These are phyloP conservation scores for Epizoanthus ramosus DNA, from an alignment of 92 coral and sea anemone species.

Conservation along the genomic window DNA sequence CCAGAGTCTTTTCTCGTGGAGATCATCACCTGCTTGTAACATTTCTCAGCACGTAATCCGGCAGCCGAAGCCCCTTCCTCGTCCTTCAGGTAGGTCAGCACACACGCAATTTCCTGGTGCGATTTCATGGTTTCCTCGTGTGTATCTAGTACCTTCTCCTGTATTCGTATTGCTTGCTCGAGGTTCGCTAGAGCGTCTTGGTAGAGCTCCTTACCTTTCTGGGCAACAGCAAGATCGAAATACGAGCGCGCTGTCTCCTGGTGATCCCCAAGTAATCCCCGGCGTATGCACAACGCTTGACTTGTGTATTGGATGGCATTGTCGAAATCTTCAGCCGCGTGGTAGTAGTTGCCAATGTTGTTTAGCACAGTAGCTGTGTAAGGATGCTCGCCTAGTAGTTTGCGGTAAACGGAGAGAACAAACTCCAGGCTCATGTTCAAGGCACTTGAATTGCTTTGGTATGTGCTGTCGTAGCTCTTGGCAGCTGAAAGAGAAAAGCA, in stretches of 20 bases:
- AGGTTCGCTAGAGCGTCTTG: slow-evolving; percentile 44
- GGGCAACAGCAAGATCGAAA: slow-evolving; percentile 57
- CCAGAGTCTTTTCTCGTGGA: not conserved
- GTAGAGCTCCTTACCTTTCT: slow-evolving; percentile 17
- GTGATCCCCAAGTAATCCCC: slow-evolving; percentile 52
- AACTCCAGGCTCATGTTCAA: slow-evolving; percentile 32
- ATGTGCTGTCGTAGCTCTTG: slow-evolving; percentile 22
- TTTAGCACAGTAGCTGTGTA: slow-evolving; percentile 59
- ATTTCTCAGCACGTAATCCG: not conserved
- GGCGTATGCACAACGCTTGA: slow-evolving; percentile 58
- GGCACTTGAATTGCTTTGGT: slow-evolving; percentile 6
- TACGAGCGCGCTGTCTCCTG: slow-evolving; percentile 58
- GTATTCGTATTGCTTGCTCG: slow-evolving; percentile 46
- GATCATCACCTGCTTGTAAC: not conserved
- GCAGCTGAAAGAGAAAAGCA: slow-evolving; percentile 24
- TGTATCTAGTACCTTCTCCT: slow-evolving; percentile 27
- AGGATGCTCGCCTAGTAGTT: slow-evolving; percentile 58
- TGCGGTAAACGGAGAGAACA: slow-evolving; percentile 51
- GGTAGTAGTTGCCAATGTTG: slow-evolving; percentile 59
- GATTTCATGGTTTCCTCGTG: slow-evolving; percentile 40
- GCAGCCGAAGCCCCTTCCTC: slow-evolving; percentile 35
- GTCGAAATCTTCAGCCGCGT: slow-evolving; percentile 38
- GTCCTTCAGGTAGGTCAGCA: not conserved
- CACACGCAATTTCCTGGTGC: slow-evolving; percentile 17
- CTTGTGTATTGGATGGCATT: slow-evolving; percentile 41